A percentile compares a stretch with the other conserved stretches of the same genome.
Conservation (phyloP, 2,113 vertebrate species). For the Pluvianellus socialis region DNA sequence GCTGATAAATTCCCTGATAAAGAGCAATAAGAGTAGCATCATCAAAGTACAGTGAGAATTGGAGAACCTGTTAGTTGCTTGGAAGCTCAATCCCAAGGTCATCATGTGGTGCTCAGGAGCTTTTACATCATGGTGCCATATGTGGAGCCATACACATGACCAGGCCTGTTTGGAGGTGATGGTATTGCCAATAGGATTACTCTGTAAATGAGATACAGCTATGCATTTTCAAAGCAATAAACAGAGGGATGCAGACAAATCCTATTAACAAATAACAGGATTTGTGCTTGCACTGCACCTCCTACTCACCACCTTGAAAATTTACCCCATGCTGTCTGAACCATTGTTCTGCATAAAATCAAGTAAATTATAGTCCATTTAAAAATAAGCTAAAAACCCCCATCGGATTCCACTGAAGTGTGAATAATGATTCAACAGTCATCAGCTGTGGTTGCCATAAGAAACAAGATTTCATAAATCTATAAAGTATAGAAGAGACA, state of each 20-base stretch:
- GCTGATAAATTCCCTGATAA: not conserved
- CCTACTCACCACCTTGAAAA: conserved; percentile 55
- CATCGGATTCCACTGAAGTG: not conserved
- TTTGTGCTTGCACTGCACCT: conserved; percentile 39
- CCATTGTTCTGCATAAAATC: conserved; percentile 41
- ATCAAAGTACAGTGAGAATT: not conserved
- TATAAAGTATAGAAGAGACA: not conserved
- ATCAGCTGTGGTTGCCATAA: conserved; percentile 54
- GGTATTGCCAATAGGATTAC: conserved; percentile 18
- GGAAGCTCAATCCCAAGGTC: not conserved
- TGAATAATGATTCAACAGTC: conserved; percentile 51
- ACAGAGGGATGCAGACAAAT: conserved; percentile 57
- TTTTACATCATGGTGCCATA: not conserved
- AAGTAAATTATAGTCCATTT: conserved; percentile 54
- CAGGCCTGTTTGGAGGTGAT: not conserved
- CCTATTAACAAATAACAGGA: conserved; percentile 61
- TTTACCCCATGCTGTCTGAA: conserved; percentile 28
- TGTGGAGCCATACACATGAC: not conserved
- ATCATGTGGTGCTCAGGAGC: not conserved
- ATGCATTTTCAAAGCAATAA: conserved; percentile 31
- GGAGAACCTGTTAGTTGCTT: not conserved
- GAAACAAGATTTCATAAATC: conserved; percentile 56
- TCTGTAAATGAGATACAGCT: not conserved
- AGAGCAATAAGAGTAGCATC: not conserved
- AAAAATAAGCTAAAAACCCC: conserved; percentile 32